Base-by-base conservation (phyloP, 2,888 invertebrate species). In the Nomada ferruginata region DNA sequence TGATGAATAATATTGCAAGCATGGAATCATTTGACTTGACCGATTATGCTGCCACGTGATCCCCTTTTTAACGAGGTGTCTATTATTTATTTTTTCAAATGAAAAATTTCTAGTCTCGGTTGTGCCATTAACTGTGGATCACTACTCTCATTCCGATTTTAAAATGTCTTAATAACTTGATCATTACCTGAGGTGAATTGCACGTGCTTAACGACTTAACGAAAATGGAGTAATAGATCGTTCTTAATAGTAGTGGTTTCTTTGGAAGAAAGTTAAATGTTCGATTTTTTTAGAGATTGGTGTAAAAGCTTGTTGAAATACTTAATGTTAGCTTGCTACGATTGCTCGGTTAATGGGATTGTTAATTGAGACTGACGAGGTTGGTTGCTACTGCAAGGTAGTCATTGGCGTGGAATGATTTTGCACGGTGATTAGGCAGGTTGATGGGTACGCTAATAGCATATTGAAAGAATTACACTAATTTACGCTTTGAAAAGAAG, bases 1-100 rank as follows among this genome's bases (percentile, higher is more conserved):
- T 26, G 60, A 4, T 50, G 59, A 60, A 29, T 74, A 70, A 79
- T 75, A 75, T 60, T 55, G 60, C 52, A 11, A 47, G n/a, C 68
- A 9, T 42, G 63, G 55, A 61, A 66, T 72, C 66, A 55, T 72
- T 68, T 66, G 20, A 15, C 10, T 13, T 20, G 2, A 10, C 26
- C 36, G 13, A 61, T 66, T 68, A 68, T 42, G 63, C 63, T n/a
- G n/a, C 26, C 50, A 20, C 23, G 20, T 10, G 44, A 36, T 23
- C 9, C 2, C 13, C 47, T 29, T 47, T 23, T 63, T 63, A 23
- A 63, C 13, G 53, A 47, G 15, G 47, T 36, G 7, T 36, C 7
- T 36, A 36, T 36, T 36, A 47, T 15, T 47, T 47, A 15, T 47
- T 47, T 47, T 47, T 36, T 36, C 7, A 36, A 36, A 36, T 36